phyloP scores from a whole-genome alignment of 2,113 vertebrate genomes.

The Cromileptes altivelis region DNA sequence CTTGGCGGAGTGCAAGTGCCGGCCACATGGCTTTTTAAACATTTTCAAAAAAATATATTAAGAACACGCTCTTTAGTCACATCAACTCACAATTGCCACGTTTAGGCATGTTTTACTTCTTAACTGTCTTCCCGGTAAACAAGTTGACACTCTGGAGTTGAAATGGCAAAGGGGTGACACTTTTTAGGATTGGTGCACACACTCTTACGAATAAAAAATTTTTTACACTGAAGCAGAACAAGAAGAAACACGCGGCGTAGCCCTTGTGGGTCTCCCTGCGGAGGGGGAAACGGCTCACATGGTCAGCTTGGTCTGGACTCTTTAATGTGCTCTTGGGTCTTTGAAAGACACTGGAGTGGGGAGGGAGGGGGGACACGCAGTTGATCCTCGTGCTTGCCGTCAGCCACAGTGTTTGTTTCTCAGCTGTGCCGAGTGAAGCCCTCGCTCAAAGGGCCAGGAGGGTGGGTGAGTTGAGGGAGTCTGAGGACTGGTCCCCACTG shows the following conservation, averaged over 20 bases:
- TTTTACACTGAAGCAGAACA: constrained; percentile 68
- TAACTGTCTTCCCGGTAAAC: constrained; percentile 68
- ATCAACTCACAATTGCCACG: constrained; percentile 33
- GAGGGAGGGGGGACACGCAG: neutral
- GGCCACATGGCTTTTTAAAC: constrained; percentile 76
- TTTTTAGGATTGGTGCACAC: constrained; percentile 53
- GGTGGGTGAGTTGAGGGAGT: constrained; percentile 99
- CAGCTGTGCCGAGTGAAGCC: neutral
- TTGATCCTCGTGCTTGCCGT: constrained; percentile 40
- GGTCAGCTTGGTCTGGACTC: constrained; percentile 76
- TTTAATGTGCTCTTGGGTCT: constrained; percentile 67
- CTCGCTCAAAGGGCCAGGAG: constrained; percentile 94
- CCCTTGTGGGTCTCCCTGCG: constrained; percentile 82
- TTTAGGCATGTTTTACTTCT: constrained; percentile 51
- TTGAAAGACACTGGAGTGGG: constrained; percentile 47
- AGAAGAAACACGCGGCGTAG: constrained; percentile 79
- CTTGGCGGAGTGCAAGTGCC: constrained; percentile 80
- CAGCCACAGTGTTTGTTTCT: constrained; percentile 72
- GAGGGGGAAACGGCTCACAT: constrained; percentile 63
- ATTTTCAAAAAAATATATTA: constrained; percentile 68
- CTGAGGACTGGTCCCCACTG: constrained; percentile 98
- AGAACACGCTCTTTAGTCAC: constrained; percentile 47
- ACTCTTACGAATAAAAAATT: constrained; percentile 48
- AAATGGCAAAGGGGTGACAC: constrained; percentile 73
- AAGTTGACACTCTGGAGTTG: constrained; percentile 67